Base-by-base conservation (phyloP, 2,888 invertebrate species). In the Nasonia oneida region DNA sequence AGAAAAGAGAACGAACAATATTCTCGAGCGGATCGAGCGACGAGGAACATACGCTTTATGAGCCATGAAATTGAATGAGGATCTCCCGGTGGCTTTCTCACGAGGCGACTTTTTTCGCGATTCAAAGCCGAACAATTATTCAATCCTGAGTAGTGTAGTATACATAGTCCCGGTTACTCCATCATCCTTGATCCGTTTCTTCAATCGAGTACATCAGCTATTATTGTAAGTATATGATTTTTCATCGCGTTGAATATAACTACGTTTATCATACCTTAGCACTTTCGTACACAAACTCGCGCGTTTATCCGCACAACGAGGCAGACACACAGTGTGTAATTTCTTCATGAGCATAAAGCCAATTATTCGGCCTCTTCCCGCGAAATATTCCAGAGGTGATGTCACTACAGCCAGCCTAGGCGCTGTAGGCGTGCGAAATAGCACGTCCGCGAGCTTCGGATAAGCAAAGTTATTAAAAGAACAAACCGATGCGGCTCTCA, bases 41-140 rank as follows among this genome's bases (percentile, higher is more conserved):
- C 42, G 73, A 50, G 74, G 53, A 53, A 71, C 47, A 57, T 70
- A 37, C 33, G 37, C 77, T 81, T 85, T 85, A 85, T 73, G 85
- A 78, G 77, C 81, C 81, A 81, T 81, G 81, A 85, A 85, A 85
- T 85, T 80, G 64, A 85, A 77, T 29, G 81, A 85, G 81, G 50
- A 77, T 70, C 37, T 39, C 47, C 33, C 33, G 37, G 50, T 50
- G 23, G 61, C 57, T 71, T 14, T 81, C 73, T 42, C n/a, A 37
- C 18, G 15, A 42, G 57, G n/a, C 6, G n/a, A 18, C n/a, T 61
- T 61, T 61, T 61, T 61, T 61, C 57, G 53, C 57, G 18, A n/a
- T 61, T 1, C 3, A n/a, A 57, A 61, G n/a, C 0, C 8, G 8
- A 61, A 61, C 23, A 23, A 61, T 61, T 61, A 61, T 61, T 61